Evolutionary conservation across 2,797 vertebrate species (phyloP), one percentile per base, ranked within the genome.

Genomic region (Crenuchus spilurus): DNA sequence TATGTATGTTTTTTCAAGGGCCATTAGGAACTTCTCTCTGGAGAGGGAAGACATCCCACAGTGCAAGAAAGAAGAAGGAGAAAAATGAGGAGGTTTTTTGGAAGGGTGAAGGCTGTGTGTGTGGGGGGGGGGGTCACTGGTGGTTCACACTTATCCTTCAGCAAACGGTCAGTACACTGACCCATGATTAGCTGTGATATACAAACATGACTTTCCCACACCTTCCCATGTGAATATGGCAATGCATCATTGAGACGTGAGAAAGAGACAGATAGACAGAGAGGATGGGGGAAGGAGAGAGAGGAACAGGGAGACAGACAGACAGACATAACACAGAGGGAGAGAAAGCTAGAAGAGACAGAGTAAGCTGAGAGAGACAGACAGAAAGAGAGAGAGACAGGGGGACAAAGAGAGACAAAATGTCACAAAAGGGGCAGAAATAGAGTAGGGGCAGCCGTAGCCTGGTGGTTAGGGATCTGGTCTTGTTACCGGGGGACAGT

Each of bases 241-340:
- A 33, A 60, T 72, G 61, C 26, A 35, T 66, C 68, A 48, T 58
- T 70, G 31, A 70, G 60, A 39, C 28, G 33, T n/a, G 14, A 48
- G 30, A 49, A 49, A 24, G 46, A 49, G 20, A 0, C 2, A 51
- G 22, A 24, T 20, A 64, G 65, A 3, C n/a, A 55, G 14, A 24
- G 2, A 16, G n/a, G 3, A 44, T 3, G 6, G 14, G 5, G 41
- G n/a, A n/a, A n/a, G n/a, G n/a, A n/a, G n/a, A n/a, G n/a, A n/a
- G n/a, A n/a, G n/a, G n/a, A n/a, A n/a, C n/a, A n/a, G n/a, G n/a
- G n/a, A n/a, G n/a, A n/a, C n/a, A n/a, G n/a, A n/a, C n/a, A n/a
- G n/a, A n/a, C n/a, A n/a, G n/a, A 37, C 35, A 37, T 37, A 37
- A n/a, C n/a, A n/a, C n/a, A n/a, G n/a, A 49, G 18, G 18, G 20